A percentile compares a stretch with the other conserved stretches of the same genome.
Evolutionary conservation across 2,797 vertebrate genomes (phyloP).

Genomic region (Kryptolebias ocellatus): DNA sequence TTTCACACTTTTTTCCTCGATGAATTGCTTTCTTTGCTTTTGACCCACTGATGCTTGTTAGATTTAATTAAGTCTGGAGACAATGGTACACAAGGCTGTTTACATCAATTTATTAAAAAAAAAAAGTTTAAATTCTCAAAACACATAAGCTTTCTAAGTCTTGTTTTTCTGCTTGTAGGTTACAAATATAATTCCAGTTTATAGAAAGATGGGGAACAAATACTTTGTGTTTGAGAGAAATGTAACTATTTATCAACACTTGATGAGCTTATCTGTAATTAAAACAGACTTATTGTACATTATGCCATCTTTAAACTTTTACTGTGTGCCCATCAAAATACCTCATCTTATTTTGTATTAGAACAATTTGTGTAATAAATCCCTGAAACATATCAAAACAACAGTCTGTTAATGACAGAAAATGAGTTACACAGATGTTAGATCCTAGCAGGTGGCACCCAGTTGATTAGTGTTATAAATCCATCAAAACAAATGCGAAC

Average conservation of each 20-base stretch:
- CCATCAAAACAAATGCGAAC: constrained; percentile 47
- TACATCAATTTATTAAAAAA: too few relatives aligned
- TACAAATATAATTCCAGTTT: too few relatives aligned
- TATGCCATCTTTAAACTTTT: background rate
- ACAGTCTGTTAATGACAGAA: constrained; percentile 35
- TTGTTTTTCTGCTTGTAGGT: too few relatives aligned
- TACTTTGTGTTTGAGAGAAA: too few relatives aligned
- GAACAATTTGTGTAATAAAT: constrained; percentile 26
- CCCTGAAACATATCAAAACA: constrained; percentile 34
- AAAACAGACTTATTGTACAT: background rate
- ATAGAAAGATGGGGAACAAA: too few relatives aligned
- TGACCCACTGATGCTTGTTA: background rate
- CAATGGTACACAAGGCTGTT: too few relatives aligned
- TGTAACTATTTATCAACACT: too few relatives aligned
- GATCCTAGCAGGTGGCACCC: constrained; percentile 54
- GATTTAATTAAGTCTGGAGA: background rate
- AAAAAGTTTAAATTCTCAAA: too few relatives aligned
- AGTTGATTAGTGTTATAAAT: constrained; percentile 45
- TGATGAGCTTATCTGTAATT: background rate
- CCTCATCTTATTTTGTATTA: constrained; percentile 17
- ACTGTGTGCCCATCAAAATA: constrained; percentile 9
- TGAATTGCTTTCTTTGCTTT: too few relatives aligned
- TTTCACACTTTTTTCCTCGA: constrained; percentile 12
- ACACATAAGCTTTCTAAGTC: too few relatives aligned
- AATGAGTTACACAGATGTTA: constrained; percentile 51